Evolutionary conservation across 2,113 vertebrate species (phyloP), one percentile per base, ranked within the genome.

Genomic region (Labrus mixtus): DNA sequence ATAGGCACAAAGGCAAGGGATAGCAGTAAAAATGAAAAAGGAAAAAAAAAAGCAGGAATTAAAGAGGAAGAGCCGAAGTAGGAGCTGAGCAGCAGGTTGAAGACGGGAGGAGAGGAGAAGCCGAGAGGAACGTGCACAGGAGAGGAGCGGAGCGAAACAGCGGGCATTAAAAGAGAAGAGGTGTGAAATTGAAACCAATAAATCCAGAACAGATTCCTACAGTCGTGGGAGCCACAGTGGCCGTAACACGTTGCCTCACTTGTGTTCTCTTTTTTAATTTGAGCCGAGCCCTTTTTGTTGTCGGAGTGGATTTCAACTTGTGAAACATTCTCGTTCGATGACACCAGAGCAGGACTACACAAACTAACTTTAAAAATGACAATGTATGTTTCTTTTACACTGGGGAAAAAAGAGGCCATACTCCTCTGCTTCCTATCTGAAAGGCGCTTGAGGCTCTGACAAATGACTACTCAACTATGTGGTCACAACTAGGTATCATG

Each of bases 131-230:
- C 9, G 39, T 41, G 29, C 29, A 33, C 29, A 2, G 69, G 51
- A 36, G 59, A 70, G 20, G 75, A 76, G 86, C 16, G 8, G 64
- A 87, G 77, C 65, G 15, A 72, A 90, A 83, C 88, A 88, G 88
- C 80, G 3, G 86, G 83, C 88, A 70, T 87, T 88, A 82, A 88
- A 83, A 61, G 84, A 86, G 81, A 76, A 72, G 83, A 85, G 81
- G 91, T 93, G 90, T 93, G 89, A 93, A 93, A 91, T 91, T 91
- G 87, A 91, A 91, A 92, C 84, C 79, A 85, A 84, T 92, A 90
- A 92, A 92, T 93, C 82, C 91, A 82, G 87, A 90, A 83, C 82
- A 90, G 89, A 81, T 87, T 88, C 89, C 88, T 76, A 61, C 67
- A 88, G 89, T 80, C 68, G 76, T 59, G 81, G 80, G 79, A 85